Conservation (phyloP, 2,888 invertebrate species). For the Nymphalis c-album region DNA sequence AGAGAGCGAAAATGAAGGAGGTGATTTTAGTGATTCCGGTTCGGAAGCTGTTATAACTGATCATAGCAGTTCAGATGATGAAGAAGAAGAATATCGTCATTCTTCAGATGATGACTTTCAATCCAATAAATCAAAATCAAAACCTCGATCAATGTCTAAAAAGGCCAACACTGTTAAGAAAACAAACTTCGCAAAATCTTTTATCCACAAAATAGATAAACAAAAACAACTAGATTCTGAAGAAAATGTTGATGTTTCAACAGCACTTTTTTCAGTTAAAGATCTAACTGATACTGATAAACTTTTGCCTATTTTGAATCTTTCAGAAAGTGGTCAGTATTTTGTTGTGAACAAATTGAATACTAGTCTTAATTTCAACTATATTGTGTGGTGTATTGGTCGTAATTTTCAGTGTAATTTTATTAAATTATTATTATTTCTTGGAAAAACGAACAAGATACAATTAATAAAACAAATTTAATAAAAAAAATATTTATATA, state of each 20-base stretch:
- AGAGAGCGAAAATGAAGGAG: slow-evolving; percentile 61
- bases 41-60: slow-evolving; percentile 73
- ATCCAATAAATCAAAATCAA: slow-evolving; percentile 41
- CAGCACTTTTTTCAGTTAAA: slow-evolving; percentile 57
- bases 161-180: slow-evolving; percentile 33
- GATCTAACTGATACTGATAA: slow-evolving; percentile 74
- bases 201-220: slow-evolving; percentile 59
- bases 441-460: too few species aligned
- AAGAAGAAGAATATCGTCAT: slow-evolving; percentile 46
- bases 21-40: slow-evolving; percentile 77
- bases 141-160: slow-evolving; percentile 37
- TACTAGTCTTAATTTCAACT: too few species aligned
- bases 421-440: too few species aligned
- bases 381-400: background rate
- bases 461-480: too few species aligned
- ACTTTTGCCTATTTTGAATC: slow-evolving; percentile 69
- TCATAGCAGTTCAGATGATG: slow-evolving; percentile 61
- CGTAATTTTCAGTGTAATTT: background rate
- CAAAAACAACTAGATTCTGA: slow-evolving; percentile 46
- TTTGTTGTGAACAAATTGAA: background rate
- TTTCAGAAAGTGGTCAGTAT: slow-evolving; percentile 76
- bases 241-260: slow-evolving; percentile 45
- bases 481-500: too few species aligned
- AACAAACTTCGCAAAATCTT: slow-evolving; percentile 56
- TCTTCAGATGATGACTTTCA: slow-evolving; percentile 65